Percentiles rank a stretch among this genome's conserved stretches.
Evolutionary conservation across 2,113 vertebrate species (phyloP).

Genomic region (Chionomys nivalis): DNA sequence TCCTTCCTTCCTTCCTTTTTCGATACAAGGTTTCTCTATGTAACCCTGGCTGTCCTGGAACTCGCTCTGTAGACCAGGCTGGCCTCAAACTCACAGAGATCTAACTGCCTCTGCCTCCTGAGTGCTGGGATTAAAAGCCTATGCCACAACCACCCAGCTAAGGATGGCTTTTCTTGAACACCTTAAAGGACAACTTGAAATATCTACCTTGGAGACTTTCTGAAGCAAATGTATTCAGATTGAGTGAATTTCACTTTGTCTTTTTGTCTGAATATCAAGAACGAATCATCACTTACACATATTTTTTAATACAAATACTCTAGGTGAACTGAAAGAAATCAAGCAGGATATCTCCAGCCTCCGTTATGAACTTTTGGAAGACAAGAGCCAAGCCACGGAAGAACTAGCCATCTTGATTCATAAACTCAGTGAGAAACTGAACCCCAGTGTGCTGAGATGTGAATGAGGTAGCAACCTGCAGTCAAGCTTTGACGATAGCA

Average conservation of each 20-base stretch:
- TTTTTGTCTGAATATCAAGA: constrained; percentile 25
- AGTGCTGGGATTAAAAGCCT: neutral
- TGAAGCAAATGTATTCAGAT: neutral
- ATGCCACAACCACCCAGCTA: neutral
- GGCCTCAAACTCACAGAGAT: neutral
- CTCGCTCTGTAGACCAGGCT: neutral
- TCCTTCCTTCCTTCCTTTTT: neutral
- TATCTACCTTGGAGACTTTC: neutral
- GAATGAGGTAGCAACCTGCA: constrained; percentile 81
- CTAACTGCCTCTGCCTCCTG: neutral
- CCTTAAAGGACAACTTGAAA: constrained; percentile 21
- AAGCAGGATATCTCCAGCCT: constrained; percentile 96
- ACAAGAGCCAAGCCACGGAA: constrained; percentile 93
- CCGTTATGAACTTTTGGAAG: constrained; percentile 93
- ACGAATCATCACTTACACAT: neutral
- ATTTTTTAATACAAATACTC: constrained; percentile 48
- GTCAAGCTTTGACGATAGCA: constrained; percentile 81
- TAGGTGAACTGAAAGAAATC: constrained; percentile 95
- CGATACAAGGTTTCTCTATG: neutral
- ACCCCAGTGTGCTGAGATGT: constrained; percentile 85
- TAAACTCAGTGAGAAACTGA: constrained; percentile 92
- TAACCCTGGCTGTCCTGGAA: neutral
- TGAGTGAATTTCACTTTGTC: constrained; percentile 13
- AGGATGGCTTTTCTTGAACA: constrained; percentile 9
- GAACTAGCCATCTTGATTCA: constrained; percentile 92